Conservation (phyloP, 92 coral and sea anemone genomes). For the Actinostola sp. region DNA sequence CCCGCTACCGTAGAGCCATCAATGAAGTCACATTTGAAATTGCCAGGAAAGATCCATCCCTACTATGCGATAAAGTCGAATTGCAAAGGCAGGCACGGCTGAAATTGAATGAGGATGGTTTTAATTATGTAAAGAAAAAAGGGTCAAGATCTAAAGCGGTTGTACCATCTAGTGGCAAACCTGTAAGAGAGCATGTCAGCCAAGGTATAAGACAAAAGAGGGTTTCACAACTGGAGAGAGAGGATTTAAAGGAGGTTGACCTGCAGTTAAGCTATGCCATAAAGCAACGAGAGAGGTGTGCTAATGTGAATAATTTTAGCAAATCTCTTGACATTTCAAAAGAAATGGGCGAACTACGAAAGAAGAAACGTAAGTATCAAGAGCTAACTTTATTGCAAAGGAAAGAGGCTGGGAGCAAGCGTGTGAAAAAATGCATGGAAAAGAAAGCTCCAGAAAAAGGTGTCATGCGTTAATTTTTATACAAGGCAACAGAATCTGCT, state of each 20-base stretch:
- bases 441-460: constrained; percentile 30
- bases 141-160: constrained; percentile 9
- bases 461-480: background rate
- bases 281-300: constrained; percentile 43
- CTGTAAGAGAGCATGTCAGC: constrained; percentile 29
- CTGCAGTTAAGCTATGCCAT: constrained; percentile 42
- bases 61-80: constrained; percentile 39
- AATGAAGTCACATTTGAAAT: constrained; percentile 42
- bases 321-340: constrained; percentile 60
- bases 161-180: constrained; percentile 5
- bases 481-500: too few species aligned
- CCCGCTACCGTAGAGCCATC: constrained; percentile 39
- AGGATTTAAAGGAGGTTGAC: constrained; percentile 51
- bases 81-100: constrained; percentile 39
- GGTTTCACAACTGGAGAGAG: too few species aligned
- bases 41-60: constrained; percentile 51
- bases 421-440: constrained; percentile 35
- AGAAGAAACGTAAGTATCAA: constrained; percentile 38
- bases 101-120: constrained; percentile 43
- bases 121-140: constrained; percentile 25
- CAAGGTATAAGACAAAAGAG: constrained; percentile 52
- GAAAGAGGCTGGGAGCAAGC: too few species aligned
- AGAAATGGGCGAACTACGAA: constrained; percentile 58
- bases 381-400: constrained; percentile 52
- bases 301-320: constrained; percentile 50